These are phyloP conservation scores for Calephelis perditalis DNA, from an alignment of 2,888 invertebrate genomes.

Conservation along the genomic window DNA sequence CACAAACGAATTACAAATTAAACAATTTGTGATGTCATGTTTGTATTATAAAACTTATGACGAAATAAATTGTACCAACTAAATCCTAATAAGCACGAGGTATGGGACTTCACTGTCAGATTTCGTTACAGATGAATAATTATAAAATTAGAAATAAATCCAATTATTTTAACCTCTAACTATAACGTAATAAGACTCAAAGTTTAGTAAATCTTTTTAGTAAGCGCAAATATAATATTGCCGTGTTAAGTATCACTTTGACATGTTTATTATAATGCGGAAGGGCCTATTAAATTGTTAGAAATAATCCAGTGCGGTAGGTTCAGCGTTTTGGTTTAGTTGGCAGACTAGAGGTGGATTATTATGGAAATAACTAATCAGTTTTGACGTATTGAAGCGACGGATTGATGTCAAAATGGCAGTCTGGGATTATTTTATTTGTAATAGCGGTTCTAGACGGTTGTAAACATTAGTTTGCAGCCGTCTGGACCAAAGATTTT, in stretches of 20 bases:
- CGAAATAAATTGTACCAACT: conserved; percentile 62
- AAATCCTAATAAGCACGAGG: conserved; percentile 66
- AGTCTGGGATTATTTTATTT: conserved; percentile 14
- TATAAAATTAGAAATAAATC: too few species aligned
- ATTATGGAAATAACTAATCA: conserved; percentile 52
- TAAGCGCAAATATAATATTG: conserved; percentile 37
- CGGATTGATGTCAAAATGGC: conserved; percentile 24
- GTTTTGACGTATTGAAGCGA: conserved; percentile 50
- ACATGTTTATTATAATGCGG: conserved; percentile 74
- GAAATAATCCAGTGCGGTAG: conserved; percentile 62
- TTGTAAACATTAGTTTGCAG: too few species aligned
- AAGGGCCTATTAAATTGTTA: conserved; percentile 73
- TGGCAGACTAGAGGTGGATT: conserved; percentile 41
- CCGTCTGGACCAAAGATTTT: too few species aligned
- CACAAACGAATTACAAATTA: conserved; percentile 68
- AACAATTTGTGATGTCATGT: conserved; percentile 65
- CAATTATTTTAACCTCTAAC: not conserved
- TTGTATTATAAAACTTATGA: conserved; percentile 62
- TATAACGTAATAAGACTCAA: not conserved
- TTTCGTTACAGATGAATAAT: conserved; percentile 59
- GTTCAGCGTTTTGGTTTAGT: conserved; percentile 55
- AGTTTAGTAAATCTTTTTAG: conserved; percentile 18
- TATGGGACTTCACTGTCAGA: conserved; percentile 63
- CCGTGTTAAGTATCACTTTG: conserved; percentile 64
- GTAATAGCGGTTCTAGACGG: conserved; percentile 10